A percentile compares a stretch with the other conserved stretches of the same genome.
Evolutionary conservation across 2,113 vertebrate species (phyloP).

Genomic region (Campylomormyrus numenius): DNA sequence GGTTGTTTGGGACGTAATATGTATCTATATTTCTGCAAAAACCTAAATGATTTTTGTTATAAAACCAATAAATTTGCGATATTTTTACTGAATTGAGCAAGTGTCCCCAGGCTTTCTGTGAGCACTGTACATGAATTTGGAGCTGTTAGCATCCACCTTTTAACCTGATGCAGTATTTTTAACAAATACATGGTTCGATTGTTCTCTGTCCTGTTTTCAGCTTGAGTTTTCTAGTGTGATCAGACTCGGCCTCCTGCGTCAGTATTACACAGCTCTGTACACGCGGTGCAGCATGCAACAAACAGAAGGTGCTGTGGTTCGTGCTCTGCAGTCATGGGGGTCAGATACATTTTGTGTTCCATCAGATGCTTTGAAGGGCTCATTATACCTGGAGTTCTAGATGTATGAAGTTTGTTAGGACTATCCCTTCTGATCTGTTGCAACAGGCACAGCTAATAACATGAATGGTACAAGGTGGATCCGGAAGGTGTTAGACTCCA

Average conservation of each 20-base stretch:
- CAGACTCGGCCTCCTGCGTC: neutral
- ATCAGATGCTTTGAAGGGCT: neutral
- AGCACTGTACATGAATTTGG: neutral
- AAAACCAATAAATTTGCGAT: neutral
- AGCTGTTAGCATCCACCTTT: neutral
- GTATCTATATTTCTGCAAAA: neutral
- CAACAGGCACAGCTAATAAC: neutral
- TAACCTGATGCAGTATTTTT: neutral
- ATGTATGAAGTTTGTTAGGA: neutral
- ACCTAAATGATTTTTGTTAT: neutral
- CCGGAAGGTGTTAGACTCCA: neutral
- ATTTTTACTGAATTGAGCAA: neutral
- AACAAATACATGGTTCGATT: neutral
- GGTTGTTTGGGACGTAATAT: neutral
- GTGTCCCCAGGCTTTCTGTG: neutral
- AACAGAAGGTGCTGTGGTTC: neutral
- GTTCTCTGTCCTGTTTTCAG: neutral
- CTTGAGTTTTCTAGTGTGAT: neutral
- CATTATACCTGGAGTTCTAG: neutral
- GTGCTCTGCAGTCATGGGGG: neutral
- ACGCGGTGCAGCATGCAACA: neutral
- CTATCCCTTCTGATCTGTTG: neutral
- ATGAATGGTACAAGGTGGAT: neutral
- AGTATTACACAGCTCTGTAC: neutral
- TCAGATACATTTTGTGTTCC: neutral